Evolutionary conservation across 35 echinoderm and acorn worm genomes (phyloP).

Genomic region (Apostichopus japonicus): DNA sequence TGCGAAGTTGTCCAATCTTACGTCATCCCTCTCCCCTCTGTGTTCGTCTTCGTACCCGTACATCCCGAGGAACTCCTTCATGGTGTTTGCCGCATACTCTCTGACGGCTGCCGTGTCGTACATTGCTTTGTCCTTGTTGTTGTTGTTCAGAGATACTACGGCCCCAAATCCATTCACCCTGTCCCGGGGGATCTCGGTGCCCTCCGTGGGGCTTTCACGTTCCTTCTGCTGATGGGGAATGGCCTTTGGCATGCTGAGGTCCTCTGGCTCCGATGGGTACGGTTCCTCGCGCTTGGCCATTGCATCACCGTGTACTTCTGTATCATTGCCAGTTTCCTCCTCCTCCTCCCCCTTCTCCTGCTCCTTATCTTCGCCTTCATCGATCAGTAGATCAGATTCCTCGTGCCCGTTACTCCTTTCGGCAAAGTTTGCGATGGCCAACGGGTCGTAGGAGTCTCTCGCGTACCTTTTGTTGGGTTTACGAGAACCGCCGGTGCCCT

Average conservation of each 20-base stretch:
- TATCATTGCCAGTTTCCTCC: background rate
- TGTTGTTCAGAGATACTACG: constrained; percentile 4
- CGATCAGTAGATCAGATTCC: constrained; percentile 16
- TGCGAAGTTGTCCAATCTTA: constrained; percentile 82
- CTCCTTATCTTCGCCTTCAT: constrained; percentile 16
- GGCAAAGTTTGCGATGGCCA: constrained; percentile 50
- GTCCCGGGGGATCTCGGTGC: background rate
- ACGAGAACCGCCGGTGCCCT: background rate
- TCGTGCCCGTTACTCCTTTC: constrained; percentile 60
- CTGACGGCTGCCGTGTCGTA: constrained; percentile 65
- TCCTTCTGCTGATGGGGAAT: constrained; percentile 17
- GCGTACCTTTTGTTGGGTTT: background rate
- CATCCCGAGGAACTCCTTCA: constrained; percentile 97
- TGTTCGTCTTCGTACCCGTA: constrained; percentile 87
- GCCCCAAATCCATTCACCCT: constrained; percentile 14
- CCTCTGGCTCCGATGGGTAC: constrained; percentile 32
- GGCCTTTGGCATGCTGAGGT: constrained; percentile 54
- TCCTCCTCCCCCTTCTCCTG: constrained; percentile 21
- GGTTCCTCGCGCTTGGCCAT: background rate
- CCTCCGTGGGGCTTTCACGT: constrained; percentile 16
- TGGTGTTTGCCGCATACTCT: constrained; percentile 89
- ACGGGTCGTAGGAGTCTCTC: constrained; percentile 49
- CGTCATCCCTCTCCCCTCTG: constrained; percentile 45
- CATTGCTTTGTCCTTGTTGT: constrained; percentile 9
- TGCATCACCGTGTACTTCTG: background rate